These are phyloP conservation scores for Epinephelus awoara DNA, from an alignment of 2,797 vertebrate genomes.

Conservation along the genomic window DNA sequence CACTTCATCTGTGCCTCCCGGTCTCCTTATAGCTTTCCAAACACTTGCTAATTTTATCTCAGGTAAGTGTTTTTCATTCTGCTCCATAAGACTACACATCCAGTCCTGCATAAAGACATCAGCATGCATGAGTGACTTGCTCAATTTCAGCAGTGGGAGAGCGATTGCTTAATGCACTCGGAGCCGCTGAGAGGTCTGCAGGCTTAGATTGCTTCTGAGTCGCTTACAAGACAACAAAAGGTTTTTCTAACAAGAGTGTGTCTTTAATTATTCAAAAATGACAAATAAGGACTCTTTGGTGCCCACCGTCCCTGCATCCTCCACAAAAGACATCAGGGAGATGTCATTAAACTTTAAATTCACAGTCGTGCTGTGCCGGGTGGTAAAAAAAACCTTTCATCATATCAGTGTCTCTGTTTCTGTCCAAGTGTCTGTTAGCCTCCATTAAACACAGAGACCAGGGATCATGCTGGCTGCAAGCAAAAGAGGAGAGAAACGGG, in stretches of 20 bases:
- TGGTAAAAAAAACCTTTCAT: slow-evolving; percentile 55
- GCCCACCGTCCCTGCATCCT: slow-evolving; percentile 30
- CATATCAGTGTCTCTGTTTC: slow-evolving; percentile 54
- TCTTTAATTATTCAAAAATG: slow-evolving; percentile 76
- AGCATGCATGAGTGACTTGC: slow-evolving; percentile 52
- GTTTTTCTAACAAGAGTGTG: slow-evolving; percentile 66
- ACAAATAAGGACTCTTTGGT: slow-evolving; percentile 68
- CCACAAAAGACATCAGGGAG: slow-evolving; percentile 50
- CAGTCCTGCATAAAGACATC: slow-evolving; percentile 60
- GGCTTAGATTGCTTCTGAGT: slow-evolving; percentile 60
- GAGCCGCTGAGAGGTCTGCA: slow-evolving; percentile 52
- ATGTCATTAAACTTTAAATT: slow-evolving; percentile 64
- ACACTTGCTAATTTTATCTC: slow-evolving; percentile 21
- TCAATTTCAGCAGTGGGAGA: slow-evolving; percentile 50
- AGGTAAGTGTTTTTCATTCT: slow-evolving; percentile 23
- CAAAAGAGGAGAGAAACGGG: slow-evolving; percentile 2
- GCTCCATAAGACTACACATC: slow-evolving; percentile 12
- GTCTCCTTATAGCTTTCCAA: not conserved
- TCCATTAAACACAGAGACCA: slow-evolving; percentile 50
- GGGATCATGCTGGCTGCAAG: slow-evolving; percentile 39
- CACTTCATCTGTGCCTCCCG: not conserved
- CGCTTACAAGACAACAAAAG: slow-evolving; percentile 73
- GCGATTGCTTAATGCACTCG: slow-evolving; percentile 54
- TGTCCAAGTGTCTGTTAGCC: slow-evolving; percentile 54
- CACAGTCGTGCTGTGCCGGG: slow-evolving; percentile 11